A percentile compares a stretch with the other conserved stretches of the same genome.
These are phyloP conservation scores for Pangasius macronema DNA, from an alignment of 2,797 vertebrate species.

Conservation along the genomic window DNA sequence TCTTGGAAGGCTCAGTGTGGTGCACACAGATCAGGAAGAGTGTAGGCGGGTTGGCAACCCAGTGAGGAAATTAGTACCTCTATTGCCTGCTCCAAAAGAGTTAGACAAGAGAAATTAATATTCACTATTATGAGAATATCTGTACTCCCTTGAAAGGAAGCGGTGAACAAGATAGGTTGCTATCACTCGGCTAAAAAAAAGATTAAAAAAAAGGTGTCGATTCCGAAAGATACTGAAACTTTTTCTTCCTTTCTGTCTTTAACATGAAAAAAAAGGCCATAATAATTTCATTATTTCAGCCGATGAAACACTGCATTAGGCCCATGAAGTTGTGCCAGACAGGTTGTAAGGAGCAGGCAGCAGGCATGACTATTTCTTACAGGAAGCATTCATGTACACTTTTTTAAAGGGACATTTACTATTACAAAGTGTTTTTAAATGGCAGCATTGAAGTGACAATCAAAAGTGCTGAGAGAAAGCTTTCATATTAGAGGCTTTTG, in stretches of 20 bases:
- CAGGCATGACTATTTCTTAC: slow-evolving; percentile 30
- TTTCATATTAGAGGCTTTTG: slow-evolving; percentile 33
- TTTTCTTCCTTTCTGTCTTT: background rate
- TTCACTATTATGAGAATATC: slow-evolving; percentile 22
- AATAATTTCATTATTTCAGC: background rate
- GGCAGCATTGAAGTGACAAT: slow-evolving; percentile 19
- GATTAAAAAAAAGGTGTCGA: background rate
- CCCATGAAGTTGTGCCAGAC: background rate
- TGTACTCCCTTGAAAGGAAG: slow-evolving; percentile 8
- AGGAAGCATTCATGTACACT: slow-evolving; percentile 30
- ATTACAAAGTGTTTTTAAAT: slow-evolving; percentile 43
- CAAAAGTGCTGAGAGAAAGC: slow-evolving; percentile 29
- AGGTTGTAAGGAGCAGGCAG: slow-evolving; percentile 28
- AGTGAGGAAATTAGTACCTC: slow-evolving; percentile 32
- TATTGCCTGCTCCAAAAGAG: slow-evolving; percentile 23
- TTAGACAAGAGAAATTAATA: slow-evolving; percentile 28
- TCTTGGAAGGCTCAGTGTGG: slow-evolving; percentile 30
- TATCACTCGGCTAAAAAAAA: background rate
- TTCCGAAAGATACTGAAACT: background rate
- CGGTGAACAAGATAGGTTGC: background rate
- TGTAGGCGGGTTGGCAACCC: slow-evolving; percentile 32
- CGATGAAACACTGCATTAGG: slow-evolving; percentile 18
- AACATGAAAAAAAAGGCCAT: background rate
- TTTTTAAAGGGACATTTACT: slow-evolving; percentile 41
- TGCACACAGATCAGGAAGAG: slow-evolving; percentile 16